A percentile compares a stretch with the other conserved stretches of the same genome.
phyloP scores from a whole-genome alignment of 2,113 vertebrate genomes.

The Epinephelus lanceolatus region DNA sequence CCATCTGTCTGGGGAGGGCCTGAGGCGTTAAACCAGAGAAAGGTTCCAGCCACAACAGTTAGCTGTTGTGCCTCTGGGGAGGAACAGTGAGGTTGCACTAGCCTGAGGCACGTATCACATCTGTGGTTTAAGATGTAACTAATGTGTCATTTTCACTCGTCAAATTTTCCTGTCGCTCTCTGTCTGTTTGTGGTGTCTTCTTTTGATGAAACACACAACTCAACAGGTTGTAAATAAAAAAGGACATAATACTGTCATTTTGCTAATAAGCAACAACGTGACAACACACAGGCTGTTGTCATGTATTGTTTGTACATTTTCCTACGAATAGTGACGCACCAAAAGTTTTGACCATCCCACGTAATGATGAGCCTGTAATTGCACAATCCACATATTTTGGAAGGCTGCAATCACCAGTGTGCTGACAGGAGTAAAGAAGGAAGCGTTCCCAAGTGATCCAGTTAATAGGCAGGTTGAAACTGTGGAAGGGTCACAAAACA shows the following conservation, averaged over 20 bases:
- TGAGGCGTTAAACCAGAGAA: slow-evolving; percentile 59
- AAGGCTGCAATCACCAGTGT: too few species aligned
- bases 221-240: not conserved
- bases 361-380: too few species aligned
- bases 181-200: not conserved
- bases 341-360: too few species aligned
- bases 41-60: slow-evolving; percentile 55
- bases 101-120: slow-evolving; percentile 24
- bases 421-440: too few species aligned
- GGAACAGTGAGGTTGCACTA: slow-evolving; percentile 44
- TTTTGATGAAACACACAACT: not conserved
- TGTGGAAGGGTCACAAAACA: too few species aligned
- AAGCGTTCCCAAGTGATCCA: too few species aligned
- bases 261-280: too few species aligned
- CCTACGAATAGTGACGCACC: too few species aligned
- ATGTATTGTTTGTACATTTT: too few species aligned
- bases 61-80: slow-evolving; percentile 60
- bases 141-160: not conserved
- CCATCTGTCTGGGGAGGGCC: slow-evolving; percentile 52
- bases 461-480: too few species aligned
- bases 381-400: too few species aligned
- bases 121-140: slow-evolving; percentile 46
- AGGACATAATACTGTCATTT: not conserved
- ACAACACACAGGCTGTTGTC: too few species aligned
- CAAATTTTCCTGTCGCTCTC: slow-evolving; percentile 10